phyloP scores from a whole-genome alignment of 2,113 vertebrate species.

The Euleptes europaea region DNA sequence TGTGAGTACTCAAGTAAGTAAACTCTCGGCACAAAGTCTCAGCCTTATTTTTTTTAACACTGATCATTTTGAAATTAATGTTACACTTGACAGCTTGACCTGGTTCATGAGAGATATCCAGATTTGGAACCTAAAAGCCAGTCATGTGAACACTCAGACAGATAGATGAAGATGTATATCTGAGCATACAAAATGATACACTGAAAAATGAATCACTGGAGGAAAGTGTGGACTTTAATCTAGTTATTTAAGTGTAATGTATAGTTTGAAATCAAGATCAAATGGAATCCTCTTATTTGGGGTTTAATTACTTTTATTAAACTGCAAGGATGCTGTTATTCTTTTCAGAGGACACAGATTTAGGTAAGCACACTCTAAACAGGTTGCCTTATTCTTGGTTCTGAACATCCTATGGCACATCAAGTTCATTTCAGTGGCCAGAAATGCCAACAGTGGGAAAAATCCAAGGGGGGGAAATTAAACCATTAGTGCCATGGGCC shows the following conservation, averaged over 20 bases:
- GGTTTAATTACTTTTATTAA: slow-evolving; percentile 22
- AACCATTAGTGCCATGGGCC: not conserved
- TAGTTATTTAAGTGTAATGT: slow-evolving; percentile 41
- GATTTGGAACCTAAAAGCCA: slow-evolving; percentile 12
- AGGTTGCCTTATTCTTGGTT: slow-evolving; percentile 20
- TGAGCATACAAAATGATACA: slow-evolving; percentile 27
- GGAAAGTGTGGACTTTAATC: slow-evolving; percentile 27
- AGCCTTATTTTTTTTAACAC: not conserved
- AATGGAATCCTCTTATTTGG: not conserved
- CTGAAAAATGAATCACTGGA: slow-evolving; percentile 33
- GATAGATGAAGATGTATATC: not conserved
- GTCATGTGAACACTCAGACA: slow-evolving; percentile 19
- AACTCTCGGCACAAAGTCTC: not conserved
- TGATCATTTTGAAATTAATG: not conserved
- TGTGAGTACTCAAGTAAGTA: not conserved
- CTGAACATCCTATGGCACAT: not conserved
- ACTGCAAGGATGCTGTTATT: slow-evolving; percentile 19
- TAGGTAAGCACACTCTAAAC: slow-evolving; percentile 26
- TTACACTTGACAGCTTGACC: not conserved
- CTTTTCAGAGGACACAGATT: slow-evolving; percentile 4
- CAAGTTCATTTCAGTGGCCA: slow-evolving; percentile 32
- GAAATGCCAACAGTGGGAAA: not conserved
- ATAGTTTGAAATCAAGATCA: slow-evolving; percentile 31
- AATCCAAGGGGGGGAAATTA: not conserved
- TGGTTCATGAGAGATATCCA: not conserved